Percentiles rank a stretch among this genome's conserved stretches.
Conservation (phyloP, 1,140 invertebrate species). For the Ladona fulva region DNA sequence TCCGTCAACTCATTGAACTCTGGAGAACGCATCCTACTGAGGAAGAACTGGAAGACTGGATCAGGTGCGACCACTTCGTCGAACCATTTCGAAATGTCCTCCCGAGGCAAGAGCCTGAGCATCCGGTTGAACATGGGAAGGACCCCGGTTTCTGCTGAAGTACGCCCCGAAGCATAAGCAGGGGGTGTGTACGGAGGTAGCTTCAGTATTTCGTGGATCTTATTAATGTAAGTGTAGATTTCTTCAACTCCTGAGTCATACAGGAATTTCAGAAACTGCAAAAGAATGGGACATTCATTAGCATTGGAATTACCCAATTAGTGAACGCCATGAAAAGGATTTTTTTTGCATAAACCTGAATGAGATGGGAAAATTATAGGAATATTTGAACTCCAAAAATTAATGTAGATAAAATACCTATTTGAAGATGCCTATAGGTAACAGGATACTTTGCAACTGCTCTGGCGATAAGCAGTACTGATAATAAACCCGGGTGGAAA, state of each 20-base stretch:
- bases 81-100: not conserved
- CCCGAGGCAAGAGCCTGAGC: not conserved
- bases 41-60: not conserved
- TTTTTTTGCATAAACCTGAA: no score
- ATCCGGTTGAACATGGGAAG: not conserved
- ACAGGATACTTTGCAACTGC: no score
- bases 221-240: conserved; percentile 24
- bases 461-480: no score
- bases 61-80: not conserved
- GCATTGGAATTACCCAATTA: no score
- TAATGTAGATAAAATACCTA: no score
- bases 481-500: no score
- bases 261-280: not conserved
- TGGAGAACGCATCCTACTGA: not conserved
- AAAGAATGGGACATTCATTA: not conserved
- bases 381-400: no score
- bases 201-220: conserved; percentile 25
- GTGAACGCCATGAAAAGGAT: no score
- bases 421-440: no score
- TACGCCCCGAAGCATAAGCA: no score
- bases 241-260: not conserved
- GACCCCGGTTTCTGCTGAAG: not conserved
- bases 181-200: conserved; percentile 5
- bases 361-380: no score
- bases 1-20: not conserved